Conservation (phyloP, 2,797 vertebrate species). For the Miichthys miiuy region DNA sequence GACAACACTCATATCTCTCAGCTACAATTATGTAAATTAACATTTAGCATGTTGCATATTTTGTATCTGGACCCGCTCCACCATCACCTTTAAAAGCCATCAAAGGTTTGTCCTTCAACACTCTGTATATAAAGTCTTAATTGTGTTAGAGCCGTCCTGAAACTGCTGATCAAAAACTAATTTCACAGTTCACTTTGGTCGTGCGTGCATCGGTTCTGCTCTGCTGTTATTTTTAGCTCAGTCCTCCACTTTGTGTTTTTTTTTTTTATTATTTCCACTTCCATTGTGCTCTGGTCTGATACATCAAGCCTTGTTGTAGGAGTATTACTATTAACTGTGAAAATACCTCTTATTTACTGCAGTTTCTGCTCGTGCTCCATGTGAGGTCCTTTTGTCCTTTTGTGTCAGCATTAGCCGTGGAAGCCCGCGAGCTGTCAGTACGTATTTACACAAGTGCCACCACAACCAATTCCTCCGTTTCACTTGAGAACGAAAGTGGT, state of each 20-base stretch:
- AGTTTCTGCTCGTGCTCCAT: not conserved
- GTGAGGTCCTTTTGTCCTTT: conserved; percentile 12
- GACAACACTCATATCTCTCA: not conserved
- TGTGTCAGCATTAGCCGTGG: conserved; percentile 7
- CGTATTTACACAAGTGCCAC: conserved; percentile 15
- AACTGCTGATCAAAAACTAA: conserved; percentile 16
- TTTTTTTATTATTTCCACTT: conserved; percentile 13
- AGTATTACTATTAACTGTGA: conserved; percentile 3
- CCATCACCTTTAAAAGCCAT: no score
- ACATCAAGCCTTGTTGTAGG: conserved; percentile 11
- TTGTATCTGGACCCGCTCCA: not conserved
- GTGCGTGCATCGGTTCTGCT: conserved; percentile 23
- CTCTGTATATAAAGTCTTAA: no score
- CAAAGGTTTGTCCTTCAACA: no score
- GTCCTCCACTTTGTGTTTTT: not conserved
- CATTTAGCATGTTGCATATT: not conserved
- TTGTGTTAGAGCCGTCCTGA: no score
- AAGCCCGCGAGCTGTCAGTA: conserved; percentile 12
- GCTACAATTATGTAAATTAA: not conserved
- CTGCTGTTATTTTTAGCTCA: conserved; percentile 56
- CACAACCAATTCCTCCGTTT: conserved; percentile 20
- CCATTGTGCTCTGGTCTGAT: conserved; percentile 38
- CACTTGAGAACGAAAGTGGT: conserved; percentile 26
- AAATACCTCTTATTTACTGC: conserved; percentile 22
- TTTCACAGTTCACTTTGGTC: not conserved